phyloP scores from a whole-genome alignment of 1,140 invertebrate genomes.

The Pseudobourletiella spinata region DNA sequence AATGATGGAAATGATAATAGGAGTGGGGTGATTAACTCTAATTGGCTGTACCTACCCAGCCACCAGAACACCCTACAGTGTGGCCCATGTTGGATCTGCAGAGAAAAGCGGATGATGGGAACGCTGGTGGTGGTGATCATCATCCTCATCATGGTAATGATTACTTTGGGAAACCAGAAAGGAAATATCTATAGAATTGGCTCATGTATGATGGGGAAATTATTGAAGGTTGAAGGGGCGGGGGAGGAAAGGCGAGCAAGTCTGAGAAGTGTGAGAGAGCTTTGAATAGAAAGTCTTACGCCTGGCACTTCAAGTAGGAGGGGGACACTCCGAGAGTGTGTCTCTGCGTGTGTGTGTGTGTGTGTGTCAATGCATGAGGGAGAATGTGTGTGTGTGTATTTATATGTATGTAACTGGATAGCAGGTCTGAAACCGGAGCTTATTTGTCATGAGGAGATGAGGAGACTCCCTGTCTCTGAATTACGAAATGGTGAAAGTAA shows the following conservation, averaged over 20 bases:
- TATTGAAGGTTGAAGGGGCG: too few relatives aligned
- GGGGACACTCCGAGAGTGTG: not conserved
- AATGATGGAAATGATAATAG: constrained; percentile 7
- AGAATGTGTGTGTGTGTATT: not conserved
- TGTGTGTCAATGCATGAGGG: not conserved
- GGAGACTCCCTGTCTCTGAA: not conserved
- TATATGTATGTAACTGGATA: not conserved
- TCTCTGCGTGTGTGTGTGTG: not conserved
- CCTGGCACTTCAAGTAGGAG: too few relatives aligned
- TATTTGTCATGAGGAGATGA: too few relatives aligned
- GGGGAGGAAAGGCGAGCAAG: too few relatives aligned
- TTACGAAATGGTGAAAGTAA: constrained; percentile 17
- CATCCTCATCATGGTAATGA: not conserved
- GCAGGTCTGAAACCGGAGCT: not conserved
- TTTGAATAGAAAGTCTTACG: too few relatives aligned
- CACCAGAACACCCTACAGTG: too few relatives aligned
- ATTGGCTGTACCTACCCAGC: constrained; percentile 11
- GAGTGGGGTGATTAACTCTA: constrained; percentile 4
- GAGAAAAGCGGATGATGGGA: not conserved
- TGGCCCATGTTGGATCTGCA: not conserved
- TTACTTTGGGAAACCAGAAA: too few relatives aligned
- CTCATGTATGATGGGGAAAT: too few relatives aligned
- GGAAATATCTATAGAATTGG: too few relatives aligned
- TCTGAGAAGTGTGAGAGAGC: too few relatives aligned
- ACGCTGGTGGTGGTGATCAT: not conserved